These are phyloP conservation scores for Drosophila sp. DNA, from an alignment of 1,140 invertebrate species.

Conservation along the genomic window DNA sequence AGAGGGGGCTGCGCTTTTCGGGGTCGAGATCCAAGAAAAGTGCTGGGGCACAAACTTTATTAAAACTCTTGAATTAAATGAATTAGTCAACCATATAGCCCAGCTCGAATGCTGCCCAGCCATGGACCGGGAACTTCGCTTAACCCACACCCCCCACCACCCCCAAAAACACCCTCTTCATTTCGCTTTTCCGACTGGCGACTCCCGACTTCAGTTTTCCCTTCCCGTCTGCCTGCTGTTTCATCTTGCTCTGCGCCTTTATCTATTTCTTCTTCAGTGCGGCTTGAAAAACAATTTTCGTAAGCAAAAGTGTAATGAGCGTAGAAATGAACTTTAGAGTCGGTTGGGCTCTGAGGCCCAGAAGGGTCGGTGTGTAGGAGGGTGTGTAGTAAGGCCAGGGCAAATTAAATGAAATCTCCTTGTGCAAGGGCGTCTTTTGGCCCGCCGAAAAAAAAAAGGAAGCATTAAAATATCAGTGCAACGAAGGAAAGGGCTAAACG, in stretches of 20 bases:
- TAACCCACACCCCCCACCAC: constrained; percentile 42
- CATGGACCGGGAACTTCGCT: constrained; percentile 54
- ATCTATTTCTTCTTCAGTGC: constrained; percentile 71
- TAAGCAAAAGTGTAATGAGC: constrained; percentile 82
- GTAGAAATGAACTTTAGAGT: constrained; percentile 80
- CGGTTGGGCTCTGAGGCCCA: constrained; percentile 39
- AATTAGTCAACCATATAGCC: constrained; percentile 82
- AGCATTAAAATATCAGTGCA: constrained; percentile 82
- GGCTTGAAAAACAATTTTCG: constrained; percentile 82
- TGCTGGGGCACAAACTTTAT: constrained; percentile 77
- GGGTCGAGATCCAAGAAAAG: constrained; percentile 61
- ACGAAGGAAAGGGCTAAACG: constrained; percentile 77
- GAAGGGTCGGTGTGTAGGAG: background rate
- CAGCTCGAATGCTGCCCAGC: constrained; percentile 50
- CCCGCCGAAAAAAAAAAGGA: constrained; percentile 55
- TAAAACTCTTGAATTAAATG: constrained; percentile 83
- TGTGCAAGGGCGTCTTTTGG: constrained; percentile 59
- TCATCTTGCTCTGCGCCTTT: constrained; percentile 45
- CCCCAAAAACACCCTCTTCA: constrained; percentile 13
- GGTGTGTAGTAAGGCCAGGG: constrained; percentile 21
- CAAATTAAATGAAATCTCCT: constrained; percentile 80
- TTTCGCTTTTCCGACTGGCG: constrained; percentile 7
- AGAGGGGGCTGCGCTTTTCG: constrained; percentile 22
- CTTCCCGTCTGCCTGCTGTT: background rate
- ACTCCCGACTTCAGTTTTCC: background rate